Evolutionary conservation across 2,797 vertebrate species (phyloP), one percentile per base, ranked within the genome.

Genomic region (Hemitrygon akajei): DNA sequence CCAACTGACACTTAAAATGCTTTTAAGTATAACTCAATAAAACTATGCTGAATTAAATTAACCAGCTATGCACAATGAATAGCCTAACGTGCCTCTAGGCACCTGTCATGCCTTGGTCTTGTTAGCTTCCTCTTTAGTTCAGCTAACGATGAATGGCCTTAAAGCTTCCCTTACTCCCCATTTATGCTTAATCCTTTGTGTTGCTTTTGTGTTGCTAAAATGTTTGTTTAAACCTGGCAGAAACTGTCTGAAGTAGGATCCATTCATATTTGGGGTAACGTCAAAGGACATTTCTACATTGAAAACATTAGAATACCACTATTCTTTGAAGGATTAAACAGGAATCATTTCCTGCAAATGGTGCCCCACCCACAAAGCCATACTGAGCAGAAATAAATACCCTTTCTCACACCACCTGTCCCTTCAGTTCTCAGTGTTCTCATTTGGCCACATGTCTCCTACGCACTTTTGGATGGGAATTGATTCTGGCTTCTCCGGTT

Each of bases 141-240:
- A 93, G 95, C 94, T 95, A 96, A 94, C 10, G 47, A 94, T 94
- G 94, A 96, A 91, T 95, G 95, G 94, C 93, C 95, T 95, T 94
- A 95, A 95, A 94, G 63, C 81, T 92, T 94, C 58, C 91, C 93
- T 95, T 95, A 94, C 94, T 94, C 94, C 95, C 91, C 94, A 89
- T 93, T 95, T 95, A 93, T 93, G 94, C 94, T 95, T 95, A 95
- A 96, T 96, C 93, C 95, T 95, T 95, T 95, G 95, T 94, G 94
- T 94, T 94, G 86, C 84, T 76, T 95, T 79, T 81, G 94, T 95
- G 93, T 94, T 20, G 0, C 73, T 0, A 94, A 94, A 95, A 95
- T 92, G 93, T 96, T 96, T 96, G 93, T 94, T 95, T 94, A 95
- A 94, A 76, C 63, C 81, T 94, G 94, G 94, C 76, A 94, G 94